Evolutionary conservation across 2,797 vertebrate species (phyloP), one percentile per base, ranked within the genome.

Genomic region (Periophthalmus magnuspinnatus): DNA sequence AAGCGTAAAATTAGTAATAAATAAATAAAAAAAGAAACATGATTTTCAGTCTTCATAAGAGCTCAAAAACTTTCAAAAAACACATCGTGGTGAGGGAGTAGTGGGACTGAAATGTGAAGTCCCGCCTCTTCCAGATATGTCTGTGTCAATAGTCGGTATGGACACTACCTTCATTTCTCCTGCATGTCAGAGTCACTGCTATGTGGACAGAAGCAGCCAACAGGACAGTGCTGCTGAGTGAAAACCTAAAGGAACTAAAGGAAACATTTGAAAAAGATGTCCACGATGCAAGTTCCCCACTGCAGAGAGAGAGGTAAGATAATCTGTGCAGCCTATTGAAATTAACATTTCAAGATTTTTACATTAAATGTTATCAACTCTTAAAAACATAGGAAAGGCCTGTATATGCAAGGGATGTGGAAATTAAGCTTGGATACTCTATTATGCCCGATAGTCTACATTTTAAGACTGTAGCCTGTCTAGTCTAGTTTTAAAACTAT

Each of bases 41-140:
- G 28, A 28, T 28, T 28, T 28, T 28, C 28, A 28, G 28, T 28
- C 28, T 3, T 28, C 28, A 28, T 28, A 28, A 28, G 1, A 28
- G 28, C 28, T 28, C 28, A 28, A 28, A 28, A 28, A 28, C 28
- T 28, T 28, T 28, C 28, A 28, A 28, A 28, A 28, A 28, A 28
- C n/a, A 52, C 48, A 52, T 17, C 9, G 19, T n/a, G 21, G 50
- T n/a, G 48, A 19, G 17, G 19, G 19, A 8, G 38, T 50, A 75
- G 70, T 21, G 58, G 69, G 9, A 74, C 69, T 77, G 70, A 63
- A 34, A 32, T 70, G 5, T 21, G 32, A 69, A 81, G 86, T 90
- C 86, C 90, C 58, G 58, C 58, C 91, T 88, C 91, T 90, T 85
- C 86, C 75, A 72, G 71, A 67, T 71, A 65, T 68, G 54, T 80